phyloP scores from a whole-genome alignment of 2,113 vertebrate genomes.

The Python bivittatus region DNA sequence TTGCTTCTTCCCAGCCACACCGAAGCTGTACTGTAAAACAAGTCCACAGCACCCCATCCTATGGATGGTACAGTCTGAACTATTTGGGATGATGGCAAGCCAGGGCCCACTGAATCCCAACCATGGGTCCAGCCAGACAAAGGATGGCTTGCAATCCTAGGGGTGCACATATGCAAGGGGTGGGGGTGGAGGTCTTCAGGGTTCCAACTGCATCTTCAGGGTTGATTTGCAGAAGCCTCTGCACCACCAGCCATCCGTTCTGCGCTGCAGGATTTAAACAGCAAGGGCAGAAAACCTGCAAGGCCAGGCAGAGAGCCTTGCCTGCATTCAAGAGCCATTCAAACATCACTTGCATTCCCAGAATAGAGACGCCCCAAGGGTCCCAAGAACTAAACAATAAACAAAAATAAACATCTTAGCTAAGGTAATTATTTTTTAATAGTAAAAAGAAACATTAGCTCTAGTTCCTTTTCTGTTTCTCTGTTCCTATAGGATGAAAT shows the following conservation, averaged over 20 bases:
- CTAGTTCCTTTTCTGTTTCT: neutral
- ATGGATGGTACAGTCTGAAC: neutral
- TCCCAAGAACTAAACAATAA: neutral
- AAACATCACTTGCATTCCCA: neutral
- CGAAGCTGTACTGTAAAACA: neutral
- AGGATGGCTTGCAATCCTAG: neutral
- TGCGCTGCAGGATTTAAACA: too few relatives aligned
- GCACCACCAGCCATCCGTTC: neutral
- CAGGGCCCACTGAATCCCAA: neutral
- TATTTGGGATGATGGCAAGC: neutral
- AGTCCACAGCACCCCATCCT: neutral
- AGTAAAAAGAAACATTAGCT: neutral
- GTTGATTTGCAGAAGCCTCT: neutral
- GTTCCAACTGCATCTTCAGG: neutral
- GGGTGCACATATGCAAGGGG: neutral
- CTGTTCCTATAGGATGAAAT: neutral
- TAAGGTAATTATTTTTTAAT: neutral
- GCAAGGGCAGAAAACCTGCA: neutral
- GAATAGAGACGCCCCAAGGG: neutral
- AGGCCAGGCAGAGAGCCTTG: fast-evolving
- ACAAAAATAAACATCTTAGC: neutral
- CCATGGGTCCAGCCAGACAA: neutral
- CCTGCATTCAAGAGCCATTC: neutral
- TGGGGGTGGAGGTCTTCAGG: fast-evolving
- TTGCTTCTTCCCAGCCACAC: neutral